Base-by-base conservation (phyloP, 2,113 vertebrate genomes). In the Aegotheles bennettii region DNA sequence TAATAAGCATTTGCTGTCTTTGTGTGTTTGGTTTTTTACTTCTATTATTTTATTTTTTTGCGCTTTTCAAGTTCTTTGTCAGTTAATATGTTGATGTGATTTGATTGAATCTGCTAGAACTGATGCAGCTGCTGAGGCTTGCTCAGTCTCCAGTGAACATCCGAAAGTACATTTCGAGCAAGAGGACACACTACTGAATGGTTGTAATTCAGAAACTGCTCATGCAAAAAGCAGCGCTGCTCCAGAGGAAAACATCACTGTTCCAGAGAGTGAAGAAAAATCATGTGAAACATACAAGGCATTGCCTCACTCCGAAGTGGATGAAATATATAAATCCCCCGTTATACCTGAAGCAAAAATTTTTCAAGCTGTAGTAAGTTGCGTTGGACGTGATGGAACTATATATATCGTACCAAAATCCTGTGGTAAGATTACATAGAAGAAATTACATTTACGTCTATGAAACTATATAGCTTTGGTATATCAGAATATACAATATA, bases 361-460 rank as follows among this genome's bases (percentile, higher is more conserved):
- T 70, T 97, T 98, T 65, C 93, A 95, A 35, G 98, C 98, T 92
- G 64, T 47, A 59, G 96, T 99, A 47, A 98, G 98, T 51, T 98
- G 97, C 10, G 25, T 99, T 78, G 98, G 98, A 90, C 95, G 96
- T 6, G 98, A 99, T 67, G 99, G 99, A 65, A 97, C 98, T 68
- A 98, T 99, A 95, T 99, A 99, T 64, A 88, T 96, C 87, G 96
- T 99, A 97, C 98, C 91, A 57, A 97, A 96, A 84, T 94, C 88
- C 57, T 94, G 79, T 93, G 98, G 98, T 98, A 97, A 98, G 97
- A 63, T 60, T 42, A 10, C 8, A 1, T 8, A 9, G 35, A 73
- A 75, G 48, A 45, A 83, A 77, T 71, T 21, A 9, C 0, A 0
- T 75, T 57, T 50, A 33, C 20, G 7, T 83, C 7, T 35, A 5